Evolutionary conservation across 64 coral and sea anemone genomes (phyloP), one percentile per base, ranked within the genome.

Genomic region (Anthopleura sola): DNA sequence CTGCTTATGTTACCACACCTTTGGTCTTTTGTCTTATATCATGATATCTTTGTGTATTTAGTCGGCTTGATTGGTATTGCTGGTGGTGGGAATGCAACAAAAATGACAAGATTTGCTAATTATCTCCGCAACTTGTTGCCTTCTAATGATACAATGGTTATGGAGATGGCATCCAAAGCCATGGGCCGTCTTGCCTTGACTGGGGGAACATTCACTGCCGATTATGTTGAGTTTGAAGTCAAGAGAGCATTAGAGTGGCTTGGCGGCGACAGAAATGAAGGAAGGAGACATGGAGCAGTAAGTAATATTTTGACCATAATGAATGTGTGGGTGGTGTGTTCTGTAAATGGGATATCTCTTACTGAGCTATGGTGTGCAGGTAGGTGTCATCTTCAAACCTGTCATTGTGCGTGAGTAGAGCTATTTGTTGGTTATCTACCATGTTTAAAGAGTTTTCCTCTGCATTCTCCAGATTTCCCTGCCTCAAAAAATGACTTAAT

Each of bases 211-310:
- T 99, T 94, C 47, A 99, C 97, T 33, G 97, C 97, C 51, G 97
- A 99, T 68, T 99, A 99, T 82, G 97, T 99, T 2, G 97, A 99
- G 62, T 99, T 99, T 92, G 97, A 99, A 36, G 87, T 99, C 44
- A 99, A 95, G 21, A 86, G 93, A 60, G 97, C 97, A 31, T 60
- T 99, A 19, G 97, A 99, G 36, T 99, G 97, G 97, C 82, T 99
- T 17, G 92, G 92, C 51, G 92, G 93, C 40, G 97, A 99, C 24
- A 88, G 97, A 12, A 99, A 95, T 90, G 97, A 99, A 81, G 93
- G 92, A 0, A 75, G 93, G 10, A 80, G 93, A 60, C 93, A 99
- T 90, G 97, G 90, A 81, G 97, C 97, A 24, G 97, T 99, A 44
- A 83, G 90, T 92, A 74, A 26, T 31, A 11, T 23, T 44, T 44